Conservation (phyloP, 2,113 vertebrate genomes). For the Chaetops frenatus region DNA sequence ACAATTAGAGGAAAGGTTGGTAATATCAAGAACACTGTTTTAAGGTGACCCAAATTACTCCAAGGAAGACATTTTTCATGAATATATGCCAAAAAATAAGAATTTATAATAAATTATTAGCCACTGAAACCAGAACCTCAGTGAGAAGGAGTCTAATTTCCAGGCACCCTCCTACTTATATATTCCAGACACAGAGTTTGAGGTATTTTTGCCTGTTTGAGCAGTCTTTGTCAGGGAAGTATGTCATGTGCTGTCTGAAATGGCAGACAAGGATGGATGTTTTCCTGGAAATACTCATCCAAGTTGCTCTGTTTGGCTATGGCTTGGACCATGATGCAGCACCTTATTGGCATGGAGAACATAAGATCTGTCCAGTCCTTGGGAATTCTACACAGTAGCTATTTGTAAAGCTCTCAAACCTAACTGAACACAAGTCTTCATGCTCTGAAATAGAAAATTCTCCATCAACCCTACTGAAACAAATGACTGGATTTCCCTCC, state of each 20-base stretch:
- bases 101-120: background rate
- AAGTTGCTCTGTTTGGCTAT: background rate
- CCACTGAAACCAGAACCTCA: background rate
- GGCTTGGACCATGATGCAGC: background rate
- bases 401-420: background rate
- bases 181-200: background rate
- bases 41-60: background rate
- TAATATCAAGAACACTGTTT: background rate
- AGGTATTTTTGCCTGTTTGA: background rate
- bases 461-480: background rate
- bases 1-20: rapidly evolving
- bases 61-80: background rate
- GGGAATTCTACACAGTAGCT: background rate
- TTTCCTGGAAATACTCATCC: background rate
- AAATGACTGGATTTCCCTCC: background rate
- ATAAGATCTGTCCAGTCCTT: background rate
- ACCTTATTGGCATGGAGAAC: background rate
- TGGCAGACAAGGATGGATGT: background rate
- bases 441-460: background rate
- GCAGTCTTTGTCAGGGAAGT: background rate
- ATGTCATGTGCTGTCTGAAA: background rate
- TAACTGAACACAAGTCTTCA: background rate
- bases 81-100: background rate
- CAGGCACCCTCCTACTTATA: background rate
- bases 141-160: background rate